phyloP scores from a whole-genome alignment of 2,888 invertebrate species.

The Ochropleura leucogaster region DNA sequence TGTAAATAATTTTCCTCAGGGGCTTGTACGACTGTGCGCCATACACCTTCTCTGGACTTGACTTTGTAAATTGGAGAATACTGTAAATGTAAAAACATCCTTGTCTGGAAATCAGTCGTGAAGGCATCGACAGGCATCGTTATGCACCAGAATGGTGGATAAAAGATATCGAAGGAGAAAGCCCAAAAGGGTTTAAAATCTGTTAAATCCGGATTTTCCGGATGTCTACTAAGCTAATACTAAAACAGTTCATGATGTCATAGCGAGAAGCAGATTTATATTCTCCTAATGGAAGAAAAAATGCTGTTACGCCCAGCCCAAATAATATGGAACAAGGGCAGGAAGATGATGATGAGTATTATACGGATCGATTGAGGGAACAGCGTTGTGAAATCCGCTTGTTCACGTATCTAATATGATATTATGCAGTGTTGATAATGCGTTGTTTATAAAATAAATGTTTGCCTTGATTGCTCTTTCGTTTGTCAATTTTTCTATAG shows the following conservation, averaged over 20 bases:
- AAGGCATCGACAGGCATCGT: no score
- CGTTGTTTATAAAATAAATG: conserved; percentile 3
- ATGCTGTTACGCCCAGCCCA: no score
- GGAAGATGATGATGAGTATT: neutral
- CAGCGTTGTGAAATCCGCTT: conserved; percentile 41
- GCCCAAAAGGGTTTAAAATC: no score
- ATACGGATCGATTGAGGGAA: neutral
- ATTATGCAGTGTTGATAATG: conserved; percentile 10
- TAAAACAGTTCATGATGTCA: no score
- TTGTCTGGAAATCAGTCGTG: neutral
- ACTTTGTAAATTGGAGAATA: conserved; percentile 82
- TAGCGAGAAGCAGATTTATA: no score
- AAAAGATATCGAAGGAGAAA: no score
- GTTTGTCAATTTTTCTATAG: neutral
- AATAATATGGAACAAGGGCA: no score
- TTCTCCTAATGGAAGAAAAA: no score
- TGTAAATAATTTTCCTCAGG: conserved; percentile 81
- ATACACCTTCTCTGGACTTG: conserved; percentile 70
- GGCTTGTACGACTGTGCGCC: conserved; percentile 82
- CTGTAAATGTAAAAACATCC: conserved; percentile 71
- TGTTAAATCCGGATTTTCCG: no score
- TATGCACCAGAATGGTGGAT: neutral
- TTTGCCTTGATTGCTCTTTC: neutral
- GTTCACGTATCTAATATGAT: conserved; percentile 23
- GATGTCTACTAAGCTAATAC: no score